A percentile compares a stretch with the other conserved stretches of the same genome.
Conservation (phyloP, 2,888 invertebrate genomes). For the Euplexia lucipara region DNA sequence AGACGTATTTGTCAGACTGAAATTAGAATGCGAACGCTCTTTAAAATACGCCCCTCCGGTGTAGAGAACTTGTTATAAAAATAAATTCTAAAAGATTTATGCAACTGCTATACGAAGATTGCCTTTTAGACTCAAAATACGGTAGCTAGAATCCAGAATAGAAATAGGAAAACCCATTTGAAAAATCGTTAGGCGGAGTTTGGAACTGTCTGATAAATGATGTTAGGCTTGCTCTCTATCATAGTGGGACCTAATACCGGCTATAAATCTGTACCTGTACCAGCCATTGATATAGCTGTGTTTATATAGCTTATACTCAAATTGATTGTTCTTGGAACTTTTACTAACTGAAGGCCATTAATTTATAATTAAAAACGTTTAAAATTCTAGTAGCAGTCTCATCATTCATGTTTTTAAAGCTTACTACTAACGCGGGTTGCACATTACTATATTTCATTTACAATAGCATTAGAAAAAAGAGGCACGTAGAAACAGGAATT, state of each 20-base stretch:
- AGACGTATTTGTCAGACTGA: too few relatives aligned
- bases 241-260: constrained; percentile 24
- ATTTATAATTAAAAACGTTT: too few relatives aligned
- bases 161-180: constrained; percentile 25
- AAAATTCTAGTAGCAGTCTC: too few relatives aligned
- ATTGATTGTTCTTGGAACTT: neutral
- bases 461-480: too few relatives aligned
- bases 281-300: too few relatives aligned
- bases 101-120: neutral
- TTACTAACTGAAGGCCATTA: too few relatives aligned
- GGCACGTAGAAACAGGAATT: too few relatives aligned
- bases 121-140: constrained; percentile 8
- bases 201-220: constrained; percentile 42
- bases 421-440: too few relatives aligned
- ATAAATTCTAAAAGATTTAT: neutral
- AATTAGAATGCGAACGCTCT: too few relatives aligned
- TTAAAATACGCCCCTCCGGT: too few relatives aligned
- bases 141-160: constrained; percentile 5
- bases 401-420: too few relatives aligned
- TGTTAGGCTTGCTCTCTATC: constrained; percentile 44
- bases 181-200: constrained; percentile 30
- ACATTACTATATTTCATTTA: too few relatives aligned
- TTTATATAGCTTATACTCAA: constrained; percentile 7
- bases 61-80: neutral
- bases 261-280: constrained; percentile 39